Percentiles rank a stretch among this genome's conserved stretches.
Conservation (phyloP, 1,140 invertebrate species). For the Magallana ariakensis region DNA sequence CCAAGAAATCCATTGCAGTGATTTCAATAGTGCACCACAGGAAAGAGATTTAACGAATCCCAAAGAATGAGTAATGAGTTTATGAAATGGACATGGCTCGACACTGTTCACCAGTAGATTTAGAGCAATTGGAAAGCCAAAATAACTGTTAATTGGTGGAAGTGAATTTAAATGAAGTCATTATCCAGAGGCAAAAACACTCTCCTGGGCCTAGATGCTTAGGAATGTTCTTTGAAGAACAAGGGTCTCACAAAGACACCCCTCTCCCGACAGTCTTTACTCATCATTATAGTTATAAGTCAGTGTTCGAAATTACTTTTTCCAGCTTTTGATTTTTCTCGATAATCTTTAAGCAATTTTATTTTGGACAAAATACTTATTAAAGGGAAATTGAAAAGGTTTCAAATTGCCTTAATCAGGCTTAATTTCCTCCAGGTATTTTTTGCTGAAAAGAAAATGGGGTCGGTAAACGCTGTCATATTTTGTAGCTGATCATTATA, state of each 20-base stretch:
- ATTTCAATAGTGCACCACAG: slow-evolving; percentile 22
- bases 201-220: neutral
- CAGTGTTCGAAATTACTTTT: slow-evolving; percentile 34
- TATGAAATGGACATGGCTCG: slow-evolving; percentile 30
- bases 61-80: slow-evolving; percentile 36
- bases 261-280: neutral
- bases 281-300: slow-evolving; percentile 13
- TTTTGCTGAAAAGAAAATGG: slow-evolving; percentile 36
- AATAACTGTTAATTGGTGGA: slow-evolving; percentile 32
- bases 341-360: slow-evolving; percentile 41
- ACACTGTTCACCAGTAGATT: neutral
- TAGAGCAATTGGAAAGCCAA: slow-evolving; percentile 30
- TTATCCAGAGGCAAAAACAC: neutral
- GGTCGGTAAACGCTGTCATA: slow-evolving; percentile 33
- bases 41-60: slow-evolving; percentile 27
- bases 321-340: slow-evolving; percentile 10
- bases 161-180: slow-evolving; percentile 32
- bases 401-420: slow-evolving; percentile 42
- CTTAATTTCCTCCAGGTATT: slow-evolving; percentile 43
- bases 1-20: slow-evolving; percentile 24
- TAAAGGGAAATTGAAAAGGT: slow-evolving; percentile 15
- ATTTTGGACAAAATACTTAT: slow-evolving; percentile 38
- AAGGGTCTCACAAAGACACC: neutral
- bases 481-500: slow-evolving; percentile 38
- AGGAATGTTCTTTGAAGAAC: slow-evolving; percentile 13